Percentiles rank a stretch among this genome's conserved stretches.
Conservation (phyloP, 2,888 invertebrate species). For the Torymus auratus region DNA sequence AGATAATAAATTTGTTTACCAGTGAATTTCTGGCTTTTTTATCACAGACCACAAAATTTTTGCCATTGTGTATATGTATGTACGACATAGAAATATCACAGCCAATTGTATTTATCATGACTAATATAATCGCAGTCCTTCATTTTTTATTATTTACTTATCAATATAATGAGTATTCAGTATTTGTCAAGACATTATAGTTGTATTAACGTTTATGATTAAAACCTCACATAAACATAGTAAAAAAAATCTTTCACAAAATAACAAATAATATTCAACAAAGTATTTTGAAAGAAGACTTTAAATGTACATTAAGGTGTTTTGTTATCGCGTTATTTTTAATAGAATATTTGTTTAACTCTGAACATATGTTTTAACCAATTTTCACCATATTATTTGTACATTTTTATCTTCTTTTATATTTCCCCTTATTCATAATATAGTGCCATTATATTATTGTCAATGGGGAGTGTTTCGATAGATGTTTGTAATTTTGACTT, state of each 20-base stretch:
- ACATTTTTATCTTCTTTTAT: too few relatives aligned
- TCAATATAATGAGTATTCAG: not conserved
- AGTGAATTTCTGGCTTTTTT: constrained; percentile 64
- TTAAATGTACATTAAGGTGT: not conserved
- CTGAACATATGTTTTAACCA: too few relatives aligned
- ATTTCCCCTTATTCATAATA: too few relatives aligned
- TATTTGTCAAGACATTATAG: constrained; percentile 35
- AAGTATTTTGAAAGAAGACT: constrained; percentile 15
- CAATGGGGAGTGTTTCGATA: too few relatives aligned
- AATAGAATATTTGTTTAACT: too few relatives aligned
- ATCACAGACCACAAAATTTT: constrained; percentile 68
- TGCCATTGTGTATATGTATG: constrained; percentile 63
- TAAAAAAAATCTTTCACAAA: too few relatives aligned
- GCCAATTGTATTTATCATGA: constrained; percentile 19
- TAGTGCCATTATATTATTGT: too few relatives aligned
- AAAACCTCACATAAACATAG: too few relatives aligned
- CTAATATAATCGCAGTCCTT: constrained; percentile 14
- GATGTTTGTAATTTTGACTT: too few relatives aligned
- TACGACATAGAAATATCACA: constrained; percentile 19
- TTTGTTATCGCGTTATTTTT: not conserved
- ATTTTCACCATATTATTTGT: too few relatives aligned
- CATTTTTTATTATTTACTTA: constrained; percentile 14
- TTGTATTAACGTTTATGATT: too few relatives aligned
- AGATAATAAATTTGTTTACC: constrained; percentile 61
- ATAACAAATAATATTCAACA: not conserved